phyloP scores from a whole-genome alignment of 2,888 invertebrate species.

The Lordiphosa fenestrarum region DNA sequence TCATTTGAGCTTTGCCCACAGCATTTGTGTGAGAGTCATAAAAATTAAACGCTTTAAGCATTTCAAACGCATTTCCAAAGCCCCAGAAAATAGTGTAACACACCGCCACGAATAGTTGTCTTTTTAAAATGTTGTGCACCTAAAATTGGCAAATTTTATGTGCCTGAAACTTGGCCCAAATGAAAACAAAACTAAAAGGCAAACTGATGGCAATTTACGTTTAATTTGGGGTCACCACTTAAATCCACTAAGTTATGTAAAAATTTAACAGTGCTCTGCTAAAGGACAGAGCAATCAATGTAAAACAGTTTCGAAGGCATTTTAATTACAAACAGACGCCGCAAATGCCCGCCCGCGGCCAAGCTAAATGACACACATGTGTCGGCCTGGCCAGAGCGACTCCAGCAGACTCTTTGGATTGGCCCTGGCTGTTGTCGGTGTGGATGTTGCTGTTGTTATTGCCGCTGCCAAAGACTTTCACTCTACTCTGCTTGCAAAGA shows the following conservation, averaged over 20 bases:
- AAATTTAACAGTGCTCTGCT: slow-evolving; percentile 12
- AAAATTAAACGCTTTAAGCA: slow-evolving; percentile 39
- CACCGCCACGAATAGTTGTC: too few relatives aligned
- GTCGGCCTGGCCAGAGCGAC: slow-evolving; percentile 28
- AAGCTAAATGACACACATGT: slow-evolving; percentile 66
- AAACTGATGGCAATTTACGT: slow-evolving; percentile 44
- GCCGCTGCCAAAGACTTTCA: slow-evolving; percentile 55
- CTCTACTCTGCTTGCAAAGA: slow-evolving; percentile 51
- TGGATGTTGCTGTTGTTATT: slow-evolving; percentile 19
- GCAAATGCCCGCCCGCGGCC: slow-evolving; percentile 57
- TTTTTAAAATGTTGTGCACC: too few relatives aligned
- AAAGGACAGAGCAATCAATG: slow-evolving; percentile 40
- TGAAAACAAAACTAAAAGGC: too few relatives aligned
- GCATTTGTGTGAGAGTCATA: slow-evolving; percentile 23
- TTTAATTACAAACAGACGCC: slow-evolving; percentile 51
- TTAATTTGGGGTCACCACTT: slow-evolving; percentile 59
- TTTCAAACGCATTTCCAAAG: slow-evolving; percentile 47
- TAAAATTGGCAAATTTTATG: slow-evolving; percentile 62
- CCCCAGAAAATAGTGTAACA: slow-evolving; percentile 27
- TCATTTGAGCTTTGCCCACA: too few relatives aligned
- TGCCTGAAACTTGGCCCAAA: slow-evolving; percentile 48
- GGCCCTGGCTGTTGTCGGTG: slow-evolving; percentile 26
- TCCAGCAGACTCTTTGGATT: slow-evolving; percentile 5
- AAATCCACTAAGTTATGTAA: slow-evolving; percentile 16
- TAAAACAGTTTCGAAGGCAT: slow-evolving; percentile 60